Evolutionary conservation across 2,113 vertebrate genomes (phyloP).

Genomic region (Tenebrosternarchus preto): DNA sequence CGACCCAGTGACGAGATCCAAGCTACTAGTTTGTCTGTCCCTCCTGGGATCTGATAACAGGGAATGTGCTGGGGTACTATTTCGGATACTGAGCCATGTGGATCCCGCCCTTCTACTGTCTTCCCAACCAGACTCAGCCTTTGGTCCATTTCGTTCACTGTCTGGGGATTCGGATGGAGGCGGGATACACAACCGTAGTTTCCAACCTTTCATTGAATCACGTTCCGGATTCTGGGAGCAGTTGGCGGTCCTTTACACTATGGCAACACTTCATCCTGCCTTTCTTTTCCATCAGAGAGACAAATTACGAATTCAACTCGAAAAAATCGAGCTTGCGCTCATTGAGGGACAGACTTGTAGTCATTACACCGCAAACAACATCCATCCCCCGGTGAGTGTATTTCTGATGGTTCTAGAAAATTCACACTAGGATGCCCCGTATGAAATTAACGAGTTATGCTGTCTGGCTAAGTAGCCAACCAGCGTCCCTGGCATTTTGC

Average conservation of each 20-base stretch:
- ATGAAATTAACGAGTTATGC: too few species aligned
- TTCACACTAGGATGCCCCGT: too few species aligned
- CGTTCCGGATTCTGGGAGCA: conserved; percentile 77
- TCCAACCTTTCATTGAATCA: conserved; percentile 36
- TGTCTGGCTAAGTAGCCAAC: too few species aligned
- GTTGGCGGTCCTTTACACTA: conserved; percentile 89
- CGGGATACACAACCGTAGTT: conserved; percentile 57
- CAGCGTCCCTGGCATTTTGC: too few species aligned
- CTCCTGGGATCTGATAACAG: conserved; percentile 92
- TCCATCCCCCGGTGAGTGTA: background rate
- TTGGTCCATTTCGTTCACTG: conserved; percentile 24
- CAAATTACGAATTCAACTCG: conserved; percentile 82
- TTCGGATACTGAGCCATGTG: conserved; percentile 83
- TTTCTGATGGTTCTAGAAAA: too few species aligned
- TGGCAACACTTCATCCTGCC: conserved; percentile 93
- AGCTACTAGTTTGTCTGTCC: conserved; percentile 89
- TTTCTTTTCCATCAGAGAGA: conserved; percentile 94
- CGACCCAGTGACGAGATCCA: conserved; percentile 85
- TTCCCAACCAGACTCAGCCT: conserved; percentile 36
- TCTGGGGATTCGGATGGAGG: conserved; percentile 43
- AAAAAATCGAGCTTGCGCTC: conserved; percentile 70
- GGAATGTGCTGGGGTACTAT: conserved; percentile 88
- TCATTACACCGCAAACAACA: background rate
- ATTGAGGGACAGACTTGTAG: conserved; percentile 53
- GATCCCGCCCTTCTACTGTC: conserved; percentile 71